Conservation (phyloP, 2,113 vertebrate species). For the Callithrix jacchus region DNA sequence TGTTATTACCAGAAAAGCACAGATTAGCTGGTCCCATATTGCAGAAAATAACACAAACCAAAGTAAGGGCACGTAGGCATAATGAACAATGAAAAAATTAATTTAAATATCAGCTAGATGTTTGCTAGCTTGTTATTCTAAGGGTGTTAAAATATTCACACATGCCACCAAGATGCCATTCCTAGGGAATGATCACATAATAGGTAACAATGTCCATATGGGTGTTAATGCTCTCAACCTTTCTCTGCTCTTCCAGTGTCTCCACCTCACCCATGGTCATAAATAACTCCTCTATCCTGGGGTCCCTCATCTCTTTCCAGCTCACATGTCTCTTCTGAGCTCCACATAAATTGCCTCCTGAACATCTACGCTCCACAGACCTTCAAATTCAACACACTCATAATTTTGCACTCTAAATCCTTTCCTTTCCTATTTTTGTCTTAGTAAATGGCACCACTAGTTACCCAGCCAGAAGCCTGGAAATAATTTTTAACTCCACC, state of each 20-base stretch:
- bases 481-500: background rate
- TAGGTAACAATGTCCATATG: background rate
- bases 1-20: background rate
- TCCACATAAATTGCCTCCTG: background rate
- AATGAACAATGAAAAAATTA: background rate
- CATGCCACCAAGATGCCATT: background rate
- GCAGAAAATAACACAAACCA: background rate
- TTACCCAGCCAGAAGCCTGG: background rate
- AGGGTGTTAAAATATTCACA: background rate
- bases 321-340: background rate
- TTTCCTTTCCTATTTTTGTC: background rate
- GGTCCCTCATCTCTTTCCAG: background rate
- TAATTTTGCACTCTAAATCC: background rate
- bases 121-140: slow-evolving; percentile 12
- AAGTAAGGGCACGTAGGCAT: background rate
- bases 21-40: background rate
- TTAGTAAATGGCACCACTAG: background rate
- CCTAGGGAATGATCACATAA: background rate
- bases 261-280: background rate
- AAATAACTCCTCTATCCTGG: background rate
- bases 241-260: background rate
- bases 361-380: background rate
- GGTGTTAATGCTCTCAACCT: background rate
- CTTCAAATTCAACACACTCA: background rate
- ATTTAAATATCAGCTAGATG: background rate